These are phyloP conservation scores for Desmodus rotundus DNA, from an alignment of 2,113 vertebrate species.

Conservation along the genomic window DNA sequence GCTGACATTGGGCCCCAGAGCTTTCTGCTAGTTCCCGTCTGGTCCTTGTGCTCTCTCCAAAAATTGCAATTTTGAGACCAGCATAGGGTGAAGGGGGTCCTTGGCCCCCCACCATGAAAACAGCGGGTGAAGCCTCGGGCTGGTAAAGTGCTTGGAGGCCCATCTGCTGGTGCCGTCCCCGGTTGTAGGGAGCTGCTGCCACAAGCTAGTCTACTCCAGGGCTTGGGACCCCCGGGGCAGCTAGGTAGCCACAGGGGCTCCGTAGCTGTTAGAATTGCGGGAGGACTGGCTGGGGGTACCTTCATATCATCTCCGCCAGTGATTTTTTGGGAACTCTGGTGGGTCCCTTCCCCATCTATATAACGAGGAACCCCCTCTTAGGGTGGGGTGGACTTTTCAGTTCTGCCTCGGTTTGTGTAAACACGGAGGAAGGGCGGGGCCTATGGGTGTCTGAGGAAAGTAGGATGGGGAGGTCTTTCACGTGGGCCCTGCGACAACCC, in stretches of 20 bases:
- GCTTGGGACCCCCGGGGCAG: neutral
- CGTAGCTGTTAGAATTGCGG: neutral
- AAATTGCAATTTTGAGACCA: neutral
- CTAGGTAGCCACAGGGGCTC: neutral
- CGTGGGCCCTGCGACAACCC: neutral
- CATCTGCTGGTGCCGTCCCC: neutral
- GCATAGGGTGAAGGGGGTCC: neutral
- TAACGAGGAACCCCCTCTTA: neutral
- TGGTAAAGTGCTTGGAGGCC: conserved; percentile 11
- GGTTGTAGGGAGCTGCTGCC: neutral
- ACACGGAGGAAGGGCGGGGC: neutral
- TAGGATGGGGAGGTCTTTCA: neutral
- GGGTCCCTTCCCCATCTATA: neutral
- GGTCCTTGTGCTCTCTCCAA: neutral
- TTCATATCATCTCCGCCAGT: neutral
- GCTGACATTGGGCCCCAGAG: neutral
- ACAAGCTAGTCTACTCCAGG: neutral
- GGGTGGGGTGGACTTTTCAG: neutral
- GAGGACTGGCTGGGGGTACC: neutral
- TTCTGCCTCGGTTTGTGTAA: neutral
- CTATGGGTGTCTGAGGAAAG: neutral
- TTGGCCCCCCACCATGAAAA: neutral
- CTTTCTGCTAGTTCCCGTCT: neutral
- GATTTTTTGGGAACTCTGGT: neutral
- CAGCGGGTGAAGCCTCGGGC: neutral